Base-by-base conservation (phyloP, 2,797 vertebrate species). In the Acanthiza pusilla region DNA sequence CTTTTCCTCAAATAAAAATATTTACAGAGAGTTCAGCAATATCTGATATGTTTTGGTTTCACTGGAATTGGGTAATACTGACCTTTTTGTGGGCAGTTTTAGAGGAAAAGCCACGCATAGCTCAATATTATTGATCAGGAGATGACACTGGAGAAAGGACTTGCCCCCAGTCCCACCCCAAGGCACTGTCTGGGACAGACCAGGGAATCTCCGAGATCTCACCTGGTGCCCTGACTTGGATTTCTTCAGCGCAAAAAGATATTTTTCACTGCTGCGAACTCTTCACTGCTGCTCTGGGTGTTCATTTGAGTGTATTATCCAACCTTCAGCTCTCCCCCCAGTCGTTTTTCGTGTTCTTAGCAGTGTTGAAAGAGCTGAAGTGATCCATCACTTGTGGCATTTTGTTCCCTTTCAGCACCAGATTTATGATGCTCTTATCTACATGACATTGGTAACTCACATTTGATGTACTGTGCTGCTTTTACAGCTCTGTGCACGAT, bases 361-460 rank as follows among this genome's bases (percentile, higher is more conserved):
- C 62, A 72, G 53, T 42, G 34, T 48, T 79, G 58, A 11, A 87
- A 4, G 9, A 45, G 26, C 47, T 75, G 85, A 76, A 79, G 81
- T 62, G 63, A 53, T 78, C 10, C 6, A 55, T 95, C 60, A 67
- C 34, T 50, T 3, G 6, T 74, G 54, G 68, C n/a, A 29, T 94
- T 74, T 73, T 8, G 10, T 62, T 68, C 40, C 73, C 50, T 80
- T 68, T 67, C 81, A 70, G 72, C 70, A 61, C 66, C 47, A 86
- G 68, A 94, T 93, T 96, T 88, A 95, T 72, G 32, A 18, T 57
- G 83, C 42, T 88, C 30, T 88, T 91, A 91, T 30, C 48, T 86
- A 12, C 60, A 36, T 48, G 74, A 58, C 70, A 5, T 6, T 88
- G 63, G 14, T 60, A 68, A 72, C 50, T 60, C 62, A 23, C 4